Percentiles rank a stretch among this genome's conserved stretches.
These are phyloP conservation scores for Hipparchia semele DNA, from an alignment of 2,888 invertebrate species.

Conservation along the genomic window DNA sequence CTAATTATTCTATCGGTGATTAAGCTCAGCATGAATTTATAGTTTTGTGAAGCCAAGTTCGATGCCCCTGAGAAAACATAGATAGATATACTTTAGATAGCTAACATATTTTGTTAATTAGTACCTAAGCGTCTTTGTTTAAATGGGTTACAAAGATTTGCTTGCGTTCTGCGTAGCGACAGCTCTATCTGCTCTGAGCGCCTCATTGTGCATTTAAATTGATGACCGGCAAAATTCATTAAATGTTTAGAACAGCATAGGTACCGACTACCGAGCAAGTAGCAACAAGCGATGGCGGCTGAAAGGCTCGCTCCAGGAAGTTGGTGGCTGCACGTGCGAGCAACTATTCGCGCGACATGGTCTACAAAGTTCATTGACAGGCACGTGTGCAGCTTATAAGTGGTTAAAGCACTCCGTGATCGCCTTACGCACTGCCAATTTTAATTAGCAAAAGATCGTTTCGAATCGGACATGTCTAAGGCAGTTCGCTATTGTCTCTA, in stretches of 20 bases:
- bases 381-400: constrained; percentile 79
- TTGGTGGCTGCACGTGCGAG: constrained; percentile 52
- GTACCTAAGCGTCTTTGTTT: constrained; percentile 11
- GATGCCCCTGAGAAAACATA: constrained; percentile 53
- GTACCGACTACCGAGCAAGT: neutral
- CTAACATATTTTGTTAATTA: constrained; percentile 12
- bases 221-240: neutral
- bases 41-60: constrained; percentile 54
- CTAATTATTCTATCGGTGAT: constrained; percentile 27
- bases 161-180: constrained; percentile 2
- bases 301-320: constrained; percentile 27
- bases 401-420: constrained; percentile 71
- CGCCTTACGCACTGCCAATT: constrained; percentile 79
- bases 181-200: constrained; percentile 19
- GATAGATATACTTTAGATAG: constrained; percentile 7
- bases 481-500: constrained; percentile 58
- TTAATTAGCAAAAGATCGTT: constrained; percentile 78
- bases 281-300: constrained; percentile 1
- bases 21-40: constrained; percentile 37
- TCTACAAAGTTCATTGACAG: constrained; percentile 80
- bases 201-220: constrained; percentile 15
- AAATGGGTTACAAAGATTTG: constrained; percentile 16
- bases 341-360: constrained; percentile 59
- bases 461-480: constrained; percentile 59
- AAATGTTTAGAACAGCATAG: constrained; percentile 9